A percentile compares a stretch with the other conserved stretches of the same genome.
Conservation (phyloP, 1,140 invertebrate species). For the Penaeus chinensis region DNA sequence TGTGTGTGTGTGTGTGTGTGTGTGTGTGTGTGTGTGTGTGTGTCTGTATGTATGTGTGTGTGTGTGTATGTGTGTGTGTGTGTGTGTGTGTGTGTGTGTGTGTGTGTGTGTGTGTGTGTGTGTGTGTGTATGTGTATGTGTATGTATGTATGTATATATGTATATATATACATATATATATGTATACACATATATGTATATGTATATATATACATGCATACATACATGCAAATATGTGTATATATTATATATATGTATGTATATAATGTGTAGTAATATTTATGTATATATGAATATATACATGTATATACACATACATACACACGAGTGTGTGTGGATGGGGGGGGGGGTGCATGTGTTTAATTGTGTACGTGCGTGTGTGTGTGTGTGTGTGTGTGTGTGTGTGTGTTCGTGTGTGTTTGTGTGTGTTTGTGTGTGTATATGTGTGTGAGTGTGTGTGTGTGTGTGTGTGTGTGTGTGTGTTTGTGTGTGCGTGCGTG, state of each 20-base stretch:
- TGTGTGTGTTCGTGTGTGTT: too few species aligned
- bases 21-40: background rate
- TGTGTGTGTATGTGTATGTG: background rate
- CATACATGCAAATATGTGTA: constrained; percentile 23
- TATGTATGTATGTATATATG: constrained; percentile 10
- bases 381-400: too few species aligned
- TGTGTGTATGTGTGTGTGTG: too few species aligned
- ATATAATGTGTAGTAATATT: background rate
- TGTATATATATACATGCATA: constrained; percentile 19
- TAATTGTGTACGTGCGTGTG: too few species aligned
- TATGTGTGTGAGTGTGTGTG: background rate
- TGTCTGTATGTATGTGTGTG: background rate
- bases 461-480: background rate
- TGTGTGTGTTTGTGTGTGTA: too few species aligned
- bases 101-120: too few species aligned
- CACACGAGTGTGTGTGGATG: too few species aligned
- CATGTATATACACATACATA: background rate
- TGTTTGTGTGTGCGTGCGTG: too few species aligned
- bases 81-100: too few species aligned
- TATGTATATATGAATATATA: background rate
- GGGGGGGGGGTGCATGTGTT: too few species aligned
- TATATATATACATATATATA: background rate
- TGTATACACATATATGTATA: constrained; percentile 37
- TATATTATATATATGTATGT: constrained; percentile 20
- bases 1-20: constrained; percentile 11